Percentiles rank a stretch among this genome's conserved stretches.
phyloP scores from a whole-genome alignment of 1,140 invertebrate species.

The Palaemon carinicauda region DNA sequence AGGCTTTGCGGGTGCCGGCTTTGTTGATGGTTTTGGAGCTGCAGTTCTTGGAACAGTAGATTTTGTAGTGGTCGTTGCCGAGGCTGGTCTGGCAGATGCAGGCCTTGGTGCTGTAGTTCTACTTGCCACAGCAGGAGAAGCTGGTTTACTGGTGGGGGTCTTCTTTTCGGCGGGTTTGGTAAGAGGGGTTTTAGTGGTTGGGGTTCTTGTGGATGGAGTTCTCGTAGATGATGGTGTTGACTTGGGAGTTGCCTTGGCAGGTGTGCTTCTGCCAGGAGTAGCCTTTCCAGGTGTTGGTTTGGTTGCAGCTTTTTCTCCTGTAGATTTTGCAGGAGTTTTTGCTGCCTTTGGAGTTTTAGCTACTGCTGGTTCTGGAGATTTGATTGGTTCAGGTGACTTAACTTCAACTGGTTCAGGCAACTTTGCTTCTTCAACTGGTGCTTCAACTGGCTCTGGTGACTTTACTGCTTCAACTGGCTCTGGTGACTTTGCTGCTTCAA shows the following conservation, averaged over 20 bases:
- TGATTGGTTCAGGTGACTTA: background rate
- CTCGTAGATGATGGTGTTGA: constrained; percentile 22
- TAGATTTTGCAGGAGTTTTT: constrained; percentile 11
- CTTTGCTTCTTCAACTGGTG: background rate
- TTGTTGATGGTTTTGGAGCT: background rate
- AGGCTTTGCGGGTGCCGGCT: constrained; percentile 14
- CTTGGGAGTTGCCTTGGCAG: constrained; percentile 60
- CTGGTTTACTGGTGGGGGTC: background rate
- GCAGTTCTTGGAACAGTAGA: constrained; percentile 5
- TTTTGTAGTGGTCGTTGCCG: background rate
- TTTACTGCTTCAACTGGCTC: background rate
- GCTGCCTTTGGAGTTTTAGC: constrained; percentile 6
- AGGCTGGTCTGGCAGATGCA: background rate
- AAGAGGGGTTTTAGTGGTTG: background rate
- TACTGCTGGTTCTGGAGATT: background rate
- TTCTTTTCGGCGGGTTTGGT: constrained; percentile 5
- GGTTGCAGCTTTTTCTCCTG: constrained; percentile 17
- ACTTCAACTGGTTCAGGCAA: background rate
- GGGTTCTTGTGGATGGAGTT: constrained; percentile 17
- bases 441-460: background rate
- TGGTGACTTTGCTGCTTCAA: background rate
- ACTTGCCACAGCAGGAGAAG: background rate
- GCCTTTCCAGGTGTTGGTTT: constrained; percentile 34
- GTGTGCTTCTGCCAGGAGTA: constrained; percentile 62
- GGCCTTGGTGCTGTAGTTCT: background rate